Percentiles rank a stretch among this genome's conserved stretches.
Conservation (phyloP, 2,888 invertebrate genomes). For the Caenorhabditis sinica region DNA sequence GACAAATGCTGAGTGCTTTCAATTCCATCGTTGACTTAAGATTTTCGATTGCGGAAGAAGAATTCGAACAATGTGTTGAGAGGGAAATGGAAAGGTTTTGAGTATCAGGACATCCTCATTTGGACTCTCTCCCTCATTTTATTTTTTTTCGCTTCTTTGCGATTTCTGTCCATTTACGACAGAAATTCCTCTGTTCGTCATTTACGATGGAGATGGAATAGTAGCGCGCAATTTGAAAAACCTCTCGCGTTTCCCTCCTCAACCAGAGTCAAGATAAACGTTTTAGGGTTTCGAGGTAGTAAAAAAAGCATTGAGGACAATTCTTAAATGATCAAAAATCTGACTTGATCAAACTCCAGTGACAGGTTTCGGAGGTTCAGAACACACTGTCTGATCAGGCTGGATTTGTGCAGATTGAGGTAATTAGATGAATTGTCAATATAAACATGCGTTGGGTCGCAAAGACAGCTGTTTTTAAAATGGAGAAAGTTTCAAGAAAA, state of each 20-base stretch:
- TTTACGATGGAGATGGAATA: conserved; percentile 39
- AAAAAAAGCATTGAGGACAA: conserved; percentile 43
- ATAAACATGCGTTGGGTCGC: no score
- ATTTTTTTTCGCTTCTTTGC: conserved; percentile 16
- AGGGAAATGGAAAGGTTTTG: conserved; percentile 22
- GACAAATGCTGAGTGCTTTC: conserved; percentile 31
- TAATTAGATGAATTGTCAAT: no score
- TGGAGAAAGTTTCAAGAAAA: no score
- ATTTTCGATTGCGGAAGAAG: conserved; percentile 35
- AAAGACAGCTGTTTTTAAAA: no score
- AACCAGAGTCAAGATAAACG: conserved; percentile 51
- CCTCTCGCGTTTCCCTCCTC: conserved; percentile 39
- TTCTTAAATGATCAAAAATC: conserved; percentile 49
- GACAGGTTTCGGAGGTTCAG: not conserved
- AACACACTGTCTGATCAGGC: not conserved
- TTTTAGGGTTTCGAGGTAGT: conserved; percentile 50
- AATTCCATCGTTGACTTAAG: conserved; percentile 9
- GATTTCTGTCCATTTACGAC: conserved; percentile 57
- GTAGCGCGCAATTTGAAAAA: conserved; percentile 57
- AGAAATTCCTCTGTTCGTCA: conserved; percentile 31
- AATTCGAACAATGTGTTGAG: conserved; percentile 52
- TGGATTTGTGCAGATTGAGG: not conserved
- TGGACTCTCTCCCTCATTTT: conserved; percentile 21
- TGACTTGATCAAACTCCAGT: conserved; percentile 20
- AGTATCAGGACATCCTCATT: conserved; percentile 49